These are phyloP conservation scores for Bombylius major DNA, from an alignment of 2,888 invertebrate genomes.

Conservation along the genomic window DNA sequence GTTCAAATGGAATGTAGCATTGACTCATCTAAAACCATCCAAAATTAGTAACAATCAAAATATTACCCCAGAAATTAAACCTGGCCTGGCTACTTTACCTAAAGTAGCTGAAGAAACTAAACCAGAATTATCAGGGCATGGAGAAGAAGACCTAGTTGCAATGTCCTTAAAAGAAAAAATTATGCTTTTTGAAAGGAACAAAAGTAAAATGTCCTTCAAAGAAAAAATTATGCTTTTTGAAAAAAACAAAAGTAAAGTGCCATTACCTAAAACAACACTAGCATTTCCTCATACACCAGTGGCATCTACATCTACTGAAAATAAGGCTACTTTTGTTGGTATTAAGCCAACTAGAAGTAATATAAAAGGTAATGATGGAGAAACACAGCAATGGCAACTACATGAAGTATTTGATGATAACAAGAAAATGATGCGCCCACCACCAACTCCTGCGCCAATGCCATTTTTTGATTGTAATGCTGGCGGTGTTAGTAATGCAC, in stretches of 20 bases:
- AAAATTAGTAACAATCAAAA: not conserved
- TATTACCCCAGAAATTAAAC: conserved; percentile 15
- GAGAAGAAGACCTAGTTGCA: conserved; percentile 64
- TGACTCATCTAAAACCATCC: conserved; percentile 43
- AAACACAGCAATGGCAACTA: no score
- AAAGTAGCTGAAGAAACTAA: conserved; percentile 63
- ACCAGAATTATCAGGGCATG: conserved; percentile 14
- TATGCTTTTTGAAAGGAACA: conserved; percentile 76
- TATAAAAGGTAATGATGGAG: no score
- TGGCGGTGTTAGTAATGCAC: conserved; percentile 17
- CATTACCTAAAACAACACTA: conserved; percentile 65
- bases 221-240: conserved; percentile 79
- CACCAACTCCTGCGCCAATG: conserved; percentile 29
- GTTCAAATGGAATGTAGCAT: conserved; percentile 53
- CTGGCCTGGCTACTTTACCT: conserved; percentile 35
- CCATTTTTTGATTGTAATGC: conserved; percentile 12
- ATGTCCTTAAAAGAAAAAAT: conserved; percentile 72
- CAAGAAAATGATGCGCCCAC: no score
- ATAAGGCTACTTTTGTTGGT: no score
- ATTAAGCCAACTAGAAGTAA: no score
- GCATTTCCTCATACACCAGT: conserved; percentile 39
- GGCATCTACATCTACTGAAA: conserved; percentile 51
- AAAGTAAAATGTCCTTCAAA: no score
- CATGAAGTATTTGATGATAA: no score
- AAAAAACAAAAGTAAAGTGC: conserved; percentile 59